Evolutionary conservation across 2,888 invertebrate genomes (phyloP).

Genomic region (Priapulus caudatus): DNA sequence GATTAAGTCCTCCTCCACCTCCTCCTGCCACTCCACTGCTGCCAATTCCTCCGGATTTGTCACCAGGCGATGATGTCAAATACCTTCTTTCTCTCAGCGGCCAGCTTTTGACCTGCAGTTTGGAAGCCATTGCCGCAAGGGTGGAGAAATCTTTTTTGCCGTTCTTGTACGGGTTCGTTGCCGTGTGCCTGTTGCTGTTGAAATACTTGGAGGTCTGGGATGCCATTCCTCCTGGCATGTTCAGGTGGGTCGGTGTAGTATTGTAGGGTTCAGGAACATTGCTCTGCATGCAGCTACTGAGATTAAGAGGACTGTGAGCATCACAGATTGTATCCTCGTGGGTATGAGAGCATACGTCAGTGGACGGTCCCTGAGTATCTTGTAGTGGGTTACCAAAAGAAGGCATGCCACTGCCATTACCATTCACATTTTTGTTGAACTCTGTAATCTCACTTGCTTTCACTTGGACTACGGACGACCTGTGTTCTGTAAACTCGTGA

Average conservation of each 20-base stretch:
- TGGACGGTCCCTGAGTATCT: background rate
- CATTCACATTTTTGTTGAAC: background rate
- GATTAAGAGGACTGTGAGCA: conserved; percentile 51
- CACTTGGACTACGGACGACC: background rate
- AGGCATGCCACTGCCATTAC: too few species aligned
- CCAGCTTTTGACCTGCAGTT: background rate
- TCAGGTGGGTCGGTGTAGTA: conserved; percentile 47
- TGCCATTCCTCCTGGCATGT: conserved; percentile 63
- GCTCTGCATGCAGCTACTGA: conserved; percentile 59
- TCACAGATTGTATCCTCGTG: conserved; percentile 44
- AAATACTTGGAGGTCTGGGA: conserved; percentile 53
- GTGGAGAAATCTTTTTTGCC: too few species aligned
- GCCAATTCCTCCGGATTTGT: too few species aligned
- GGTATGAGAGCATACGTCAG: background rate
- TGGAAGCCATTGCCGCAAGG: too few species aligned
- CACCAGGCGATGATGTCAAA: conserved; percentile 42
- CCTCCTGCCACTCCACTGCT: too few species aligned
- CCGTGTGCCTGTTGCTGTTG: conserved; percentile 4
- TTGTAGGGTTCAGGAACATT: conserved; percentile 55
- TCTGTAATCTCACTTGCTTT: background rate
- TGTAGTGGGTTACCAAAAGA: too few species aligned
- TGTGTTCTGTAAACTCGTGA: background rate
- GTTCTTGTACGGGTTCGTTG: too few species aligned
- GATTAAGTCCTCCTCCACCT: too few species aligned
- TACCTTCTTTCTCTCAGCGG: too few species aligned